Base-by-base conservation (phyloP, 2,797 vertebrate species). In the Parotocinclus haroldoi region DNA sequence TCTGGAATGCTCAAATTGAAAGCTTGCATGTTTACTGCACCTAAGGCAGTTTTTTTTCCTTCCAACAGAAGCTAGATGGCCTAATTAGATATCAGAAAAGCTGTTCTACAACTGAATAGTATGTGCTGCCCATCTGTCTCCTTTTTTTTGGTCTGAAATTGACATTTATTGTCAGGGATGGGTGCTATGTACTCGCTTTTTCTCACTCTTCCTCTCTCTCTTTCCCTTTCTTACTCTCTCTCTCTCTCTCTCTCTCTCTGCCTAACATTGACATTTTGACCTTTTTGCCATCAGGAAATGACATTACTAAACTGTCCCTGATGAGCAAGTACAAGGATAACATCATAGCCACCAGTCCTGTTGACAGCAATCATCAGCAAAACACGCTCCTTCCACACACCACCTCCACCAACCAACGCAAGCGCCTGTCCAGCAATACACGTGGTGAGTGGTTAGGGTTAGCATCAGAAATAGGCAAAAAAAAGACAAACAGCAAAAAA, bases 301-400 rank as follows among this genome's bases (percentile, higher is more conserved):
- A 98, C 72, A 96, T 92, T 1, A 96, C 95, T 83, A 99, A 99
- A 83, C 86, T 99, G 82, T 96, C 95, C 14, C 86, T 98, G 72
- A 99, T 99, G 96, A 98, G 94, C 90, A 99, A 98, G 78, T 99
- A 98, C 85, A 99, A 99, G 85, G 96, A 99, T 87, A 98, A 94
- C 84, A 97, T 99, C 87, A 98, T 99, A 0, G 95, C 96, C 76
- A 98, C 95, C 9, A 98, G 95, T 82, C 95, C 96, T 0, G 91
- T 96, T 71, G 94, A 98, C 84, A 92, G 93, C 9, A 98, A 96
- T 84, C 95, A 98, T 84, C 95, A 98, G 82, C 96, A 96, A 81
- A 94, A 96, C 83, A 98, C 95, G 0, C 84, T 98, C 70, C 91
- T 98, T 40, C 95, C 95, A 0, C 96, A 98, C 79, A 91, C 90